Evolutionary conservation across 2,797 vertebrate genomes (phyloP), one percentile per base, ranked within the genome.

Genomic region (Ispidina picta): DNA sequence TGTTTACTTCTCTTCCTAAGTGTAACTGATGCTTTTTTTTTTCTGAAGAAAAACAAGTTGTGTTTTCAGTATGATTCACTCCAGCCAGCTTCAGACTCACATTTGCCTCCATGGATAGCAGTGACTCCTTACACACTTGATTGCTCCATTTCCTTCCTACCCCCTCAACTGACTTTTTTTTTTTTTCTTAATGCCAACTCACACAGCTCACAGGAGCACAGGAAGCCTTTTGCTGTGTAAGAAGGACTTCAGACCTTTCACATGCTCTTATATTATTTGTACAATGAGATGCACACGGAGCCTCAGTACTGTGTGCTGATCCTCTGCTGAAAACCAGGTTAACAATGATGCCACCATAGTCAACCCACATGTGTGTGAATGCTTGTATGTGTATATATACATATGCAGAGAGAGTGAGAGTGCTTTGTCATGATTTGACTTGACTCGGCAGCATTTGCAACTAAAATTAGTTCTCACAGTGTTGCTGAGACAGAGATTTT

Each of bases 71-170:
- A 33, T 91, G 91, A 94, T 72, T 96, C 91, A 89, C n/a, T 94
- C 69, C 59, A 83, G 29, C 62, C 72, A 65, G 72, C 55, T 90
- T 80, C 39, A 81, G 48, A 80, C 49, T 33, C 72, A 74, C 48
- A 23, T 94, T 93, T 88, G 49, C 33, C 39, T 94, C 43, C 2
- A 9, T 37, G 91, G 86, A 75, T 29, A 93, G 75, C 88, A 84
- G 65, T 92, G 92, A 93, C 88, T 96, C 91, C 83, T 91, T 88
- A 35, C 91, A 86, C 81, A 86, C 62, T 91, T 84, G 86, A 88
- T 94, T 95, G 88, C 91, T 95, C 93, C 86, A 94, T 92, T 95
- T 94, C 88, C 95, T 94, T 82, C 51, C 92, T 83, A 17, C 49
- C 54, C 77, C 48, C 87, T 89, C 71, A 86, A 66, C 60, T 82